Base-by-base conservation (phyloP, 2,888 invertebrate species). In the Pteria penguin region DNA sequence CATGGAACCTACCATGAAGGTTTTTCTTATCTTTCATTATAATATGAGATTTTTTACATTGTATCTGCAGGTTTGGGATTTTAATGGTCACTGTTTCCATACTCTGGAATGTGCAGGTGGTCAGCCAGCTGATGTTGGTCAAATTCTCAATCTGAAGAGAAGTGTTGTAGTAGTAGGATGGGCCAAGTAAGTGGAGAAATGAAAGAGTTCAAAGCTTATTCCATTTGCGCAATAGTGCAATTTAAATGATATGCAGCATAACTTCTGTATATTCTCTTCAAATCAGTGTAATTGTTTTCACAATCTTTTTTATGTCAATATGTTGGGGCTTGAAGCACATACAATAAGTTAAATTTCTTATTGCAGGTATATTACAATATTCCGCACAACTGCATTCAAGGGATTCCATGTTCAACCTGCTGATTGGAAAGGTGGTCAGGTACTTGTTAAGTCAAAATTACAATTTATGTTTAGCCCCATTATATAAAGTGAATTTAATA, bases 51-150 rank as follows among this genome's bases (percentile, higher is more conserved):
- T 45, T 45, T 14, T 45, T 45, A 45, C 45, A 14, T 8, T 45
- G 18, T 45, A 14, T 45, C 8, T 45, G 45, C 18, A 92, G 92
- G 89, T 92, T 24, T 92, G 92, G 92, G 92, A 92, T 79, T 91
- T 91, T 72, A 92, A 92, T 80, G 92, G 92, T 4, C 91, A 92
- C 79, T 91, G 91, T 80, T 90, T 89, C 79, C 91, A 92, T 82
- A 87, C 84, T 8, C 81, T 92, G 76, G 88, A 90, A 29, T 91
- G 91, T 84, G 82, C 87, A 2, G 87, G 86, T 2, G 91, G 91
- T 18, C 89, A 91, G 69, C 89, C 91, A 8, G 90, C 90, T 8
- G 92, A 92, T 78, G 82, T 92, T 4, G 89, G 90, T 8, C 91
- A 92, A 75, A 86, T 92, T 14, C 78, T 91, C 3, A 86, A 88